Base-by-base conservation (phyloP, 2,113 vertebrate species). In the Smithornis capensis region DNA sequence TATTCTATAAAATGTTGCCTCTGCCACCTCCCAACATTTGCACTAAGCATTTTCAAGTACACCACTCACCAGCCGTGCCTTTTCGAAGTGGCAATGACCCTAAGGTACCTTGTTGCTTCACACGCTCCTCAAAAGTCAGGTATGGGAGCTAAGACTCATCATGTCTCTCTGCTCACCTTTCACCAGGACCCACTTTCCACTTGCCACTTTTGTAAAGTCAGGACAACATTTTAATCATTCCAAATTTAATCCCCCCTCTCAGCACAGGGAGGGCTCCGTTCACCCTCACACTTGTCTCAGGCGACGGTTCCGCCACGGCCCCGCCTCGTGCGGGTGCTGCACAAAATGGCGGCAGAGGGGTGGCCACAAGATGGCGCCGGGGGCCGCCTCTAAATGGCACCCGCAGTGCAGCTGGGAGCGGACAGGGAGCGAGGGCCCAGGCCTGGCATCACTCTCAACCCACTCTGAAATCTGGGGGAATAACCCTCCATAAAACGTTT, bases 361-460 rank as follows among this genome's bases (percentile, higher is more conserved):
- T 35, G 1, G 6, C 37, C 49, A 6, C 28, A 62, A 62, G 7
- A 16, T 3, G 3, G 35, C 21, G 0, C 11, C 23, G 4, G 15
- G 7, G 7, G 7, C 28, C 2, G 3, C 35, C n/a, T 1, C 35
- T 14, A 6, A 3, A 22, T 9, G 35, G 49, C 14, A 14, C 3
- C 24, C 0, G 1, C 37, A 4, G 65, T 6, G 7, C 16, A 1
- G 2, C 1, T 1, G 8, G 11, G 57, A 71, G 55, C 44, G 1
- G 5, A 3, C 0, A 1, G 5, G 9, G 1, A 2, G 19, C 1
- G 1, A 4, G 1, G 1, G 14, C 2, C 1, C 0, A 0, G 17
- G 21, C 5, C 19, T 3, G 33, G 12, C 5, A 9, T 56, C 17
- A 0, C 7, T 7, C 21, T 7, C 2, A 1, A 12, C 19, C 2